Base-by-base conservation (phyloP, 2,113 vertebrate genomes). In the Corythornis vintsioides region DNA sequence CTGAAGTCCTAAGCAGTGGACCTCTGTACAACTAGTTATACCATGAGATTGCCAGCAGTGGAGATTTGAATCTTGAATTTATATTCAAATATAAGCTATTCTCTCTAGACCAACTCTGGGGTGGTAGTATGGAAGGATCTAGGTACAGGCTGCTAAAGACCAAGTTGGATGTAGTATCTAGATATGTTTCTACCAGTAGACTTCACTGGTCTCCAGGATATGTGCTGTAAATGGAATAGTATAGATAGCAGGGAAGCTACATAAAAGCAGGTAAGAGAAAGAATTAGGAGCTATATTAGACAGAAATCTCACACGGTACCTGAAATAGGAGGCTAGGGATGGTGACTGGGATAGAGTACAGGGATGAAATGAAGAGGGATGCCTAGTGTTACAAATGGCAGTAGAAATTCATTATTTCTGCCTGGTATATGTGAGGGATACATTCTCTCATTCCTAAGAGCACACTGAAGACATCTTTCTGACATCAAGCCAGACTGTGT, bases 41-140 rank as follows among this genome's bases (percentile, higher is more conserved):
- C 33, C 7, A 5, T 28, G 10, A 33, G 66, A 55, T 24, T 45
- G n/a, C 26, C 16, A 40, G 11, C 13, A 33, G 22, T 28, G 15
- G 26, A 38, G 52, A 57, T 26, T 24, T 42, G 35, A 63, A n/a
- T 22, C 15, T 40, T 47, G 15, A 50, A 3, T 35, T 12, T n/a
- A 0, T 16, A 25, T 47, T 18, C 12, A 53, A 48, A 16, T 15
- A 17, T 0, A 63, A 19, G 6, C 4, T n/a, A 4, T 48, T 48
- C 13, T 47, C 15, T 43, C 25, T 20, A 35, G 47, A 5, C 19
- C 83, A n/a, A 8, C 17, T 60, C 26, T 35, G 33, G 16, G 48
- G 24, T n/a, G 28, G 13, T 35, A 25, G 29, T 35, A 16, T 11
- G 53, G 24, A 55, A 24, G 15, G 7, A 31, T 25, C 20, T 20